Percentiles rank a stretch among this genome's conserved stretches.
Evolutionary conservation across 2,888 invertebrate species (phyloP).

Genomic region (Thecocarcelia acutangulata): DNA sequence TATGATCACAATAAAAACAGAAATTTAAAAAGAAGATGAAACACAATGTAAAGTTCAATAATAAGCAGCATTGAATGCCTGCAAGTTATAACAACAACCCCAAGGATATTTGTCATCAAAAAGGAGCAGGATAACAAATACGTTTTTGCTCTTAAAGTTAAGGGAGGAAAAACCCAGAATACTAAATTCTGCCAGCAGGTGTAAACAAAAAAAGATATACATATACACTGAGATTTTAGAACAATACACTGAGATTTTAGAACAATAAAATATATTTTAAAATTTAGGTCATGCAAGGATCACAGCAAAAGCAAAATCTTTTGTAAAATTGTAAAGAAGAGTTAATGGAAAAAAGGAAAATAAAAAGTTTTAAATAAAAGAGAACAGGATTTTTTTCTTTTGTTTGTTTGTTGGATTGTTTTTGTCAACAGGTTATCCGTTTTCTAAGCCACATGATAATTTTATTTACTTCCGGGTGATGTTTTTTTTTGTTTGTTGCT

Average conservation of each 20-base stretch:
- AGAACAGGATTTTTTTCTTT: too few relatives aligned
- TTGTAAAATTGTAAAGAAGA: constrained; percentile 25
- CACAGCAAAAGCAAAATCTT: constrained; percentile 10
- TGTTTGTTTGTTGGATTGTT: background rate
- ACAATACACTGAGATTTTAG: too few relatives aligned
- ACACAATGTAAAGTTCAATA: constrained; percentile 48
- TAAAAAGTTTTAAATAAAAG: background rate
- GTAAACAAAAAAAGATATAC: constrained; percentile 14
- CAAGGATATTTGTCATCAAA: constrained; percentile 45
- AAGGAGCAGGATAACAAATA: constrained; percentile 13
- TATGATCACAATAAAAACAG: constrained; percentile 20
- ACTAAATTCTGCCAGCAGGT: constrained; percentile 44
- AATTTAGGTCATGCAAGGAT: constrained; percentile 65
- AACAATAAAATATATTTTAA: constrained; percentile 26
- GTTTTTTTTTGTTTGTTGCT: background rate
- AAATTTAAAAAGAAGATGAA: background rate
- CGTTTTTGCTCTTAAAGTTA: constrained; percentile 3
- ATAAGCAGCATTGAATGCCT: constrained; percentile 29
- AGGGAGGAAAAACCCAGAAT: constrained; percentile 31
- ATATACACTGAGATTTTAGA: constrained; percentile 52
- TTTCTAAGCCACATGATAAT: constrained; percentile 51
- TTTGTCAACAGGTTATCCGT: constrained; percentile 44
- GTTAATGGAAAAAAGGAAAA: constrained; percentile 6
- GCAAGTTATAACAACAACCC: constrained; percentile 4
- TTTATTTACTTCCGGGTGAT: constrained; percentile 54